Percentiles rank a stretch among this genome's conserved stretches.
These are phyloP conservation scores for Homarus americanus DNA, from an alignment of 1,140 invertebrate species.

Conservation along the genomic window DNA sequence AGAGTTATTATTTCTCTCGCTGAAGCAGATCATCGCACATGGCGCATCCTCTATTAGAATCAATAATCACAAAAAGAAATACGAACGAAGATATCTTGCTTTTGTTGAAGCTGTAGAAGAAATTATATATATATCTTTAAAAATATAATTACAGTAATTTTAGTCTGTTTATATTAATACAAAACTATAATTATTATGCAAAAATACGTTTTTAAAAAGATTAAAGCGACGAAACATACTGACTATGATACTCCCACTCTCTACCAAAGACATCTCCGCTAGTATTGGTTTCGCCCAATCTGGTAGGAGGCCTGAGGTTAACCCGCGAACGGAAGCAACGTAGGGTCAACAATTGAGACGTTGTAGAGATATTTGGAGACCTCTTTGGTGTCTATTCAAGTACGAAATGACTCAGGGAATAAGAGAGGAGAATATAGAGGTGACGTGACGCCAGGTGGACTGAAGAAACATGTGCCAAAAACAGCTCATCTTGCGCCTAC, in stretches of 20 bases:
- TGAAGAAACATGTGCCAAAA: neutral
- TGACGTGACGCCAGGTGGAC: neutral
- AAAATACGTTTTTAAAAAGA: too few relatives aligned
- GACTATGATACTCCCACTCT: too few relatives aligned
- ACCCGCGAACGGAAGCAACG: neutral
- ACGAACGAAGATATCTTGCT: neutral
- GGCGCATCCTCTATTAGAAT: neutral
- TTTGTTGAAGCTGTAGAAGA: neutral
- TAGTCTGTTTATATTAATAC: too few relatives aligned
- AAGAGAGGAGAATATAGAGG: neutral
- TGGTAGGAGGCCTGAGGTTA: neutral
- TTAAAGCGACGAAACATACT: too few relatives aligned
- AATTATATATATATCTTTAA: neutral
- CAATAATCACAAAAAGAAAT: neutral
- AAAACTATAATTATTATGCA: too few relatives aligned
- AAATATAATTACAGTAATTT: too few relatives aligned
- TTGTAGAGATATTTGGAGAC: too few relatives aligned
- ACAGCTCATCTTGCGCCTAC: neutral
- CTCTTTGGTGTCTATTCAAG: neutral
- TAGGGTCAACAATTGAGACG: neutral
- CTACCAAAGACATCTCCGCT: neutral
- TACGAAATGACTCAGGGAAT: neutral
- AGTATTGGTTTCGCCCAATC: neutral
- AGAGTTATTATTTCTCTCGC: too few relatives aligned
- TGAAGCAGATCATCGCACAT: neutral